phyloP scores from a whole-genome alignment of 2,113 vertebrate species.

The Calypte anna region DNA sequence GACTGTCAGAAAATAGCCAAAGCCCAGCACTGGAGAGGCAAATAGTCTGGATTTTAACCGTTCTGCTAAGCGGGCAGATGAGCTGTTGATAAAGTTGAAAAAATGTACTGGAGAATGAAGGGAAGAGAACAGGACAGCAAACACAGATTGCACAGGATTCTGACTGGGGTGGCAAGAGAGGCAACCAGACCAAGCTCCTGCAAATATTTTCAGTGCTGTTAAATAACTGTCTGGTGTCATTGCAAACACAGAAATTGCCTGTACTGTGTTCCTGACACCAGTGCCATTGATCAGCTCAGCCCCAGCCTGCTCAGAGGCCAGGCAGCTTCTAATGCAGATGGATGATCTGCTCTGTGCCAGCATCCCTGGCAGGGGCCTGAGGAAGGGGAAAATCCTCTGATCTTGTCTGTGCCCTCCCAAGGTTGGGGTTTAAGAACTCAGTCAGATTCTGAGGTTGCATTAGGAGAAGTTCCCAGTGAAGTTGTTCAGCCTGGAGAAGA shows the following conservation, averaged over 20 bases:
- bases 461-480: neutral
- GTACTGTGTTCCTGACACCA: neutral
- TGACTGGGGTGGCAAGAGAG: fast-evolving
- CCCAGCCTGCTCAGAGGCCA: neutral
- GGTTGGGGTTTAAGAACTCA: neutral
- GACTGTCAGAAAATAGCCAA: neutral
- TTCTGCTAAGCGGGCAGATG: neutral
- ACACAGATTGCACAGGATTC: neutral
- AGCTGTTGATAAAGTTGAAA: neutral
- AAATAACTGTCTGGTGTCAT: neutral
- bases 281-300: neutral
- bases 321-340: neutral
- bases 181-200: neutral
- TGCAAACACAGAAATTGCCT: neutral
- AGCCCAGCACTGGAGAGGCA: neutral
- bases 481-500: neutral
- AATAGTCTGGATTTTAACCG: neutral
- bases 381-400: neutral
- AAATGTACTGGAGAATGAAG: neutral
- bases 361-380: neutral
- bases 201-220: constrained; percentile 1
- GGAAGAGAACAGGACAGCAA: neutral
- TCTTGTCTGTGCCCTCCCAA: neutral
- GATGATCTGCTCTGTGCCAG: neutral
- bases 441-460: neutral